Base-by-base conservation (phyloP, 1,140 invertebrate species). In the Babylonia areolata region DNA sequence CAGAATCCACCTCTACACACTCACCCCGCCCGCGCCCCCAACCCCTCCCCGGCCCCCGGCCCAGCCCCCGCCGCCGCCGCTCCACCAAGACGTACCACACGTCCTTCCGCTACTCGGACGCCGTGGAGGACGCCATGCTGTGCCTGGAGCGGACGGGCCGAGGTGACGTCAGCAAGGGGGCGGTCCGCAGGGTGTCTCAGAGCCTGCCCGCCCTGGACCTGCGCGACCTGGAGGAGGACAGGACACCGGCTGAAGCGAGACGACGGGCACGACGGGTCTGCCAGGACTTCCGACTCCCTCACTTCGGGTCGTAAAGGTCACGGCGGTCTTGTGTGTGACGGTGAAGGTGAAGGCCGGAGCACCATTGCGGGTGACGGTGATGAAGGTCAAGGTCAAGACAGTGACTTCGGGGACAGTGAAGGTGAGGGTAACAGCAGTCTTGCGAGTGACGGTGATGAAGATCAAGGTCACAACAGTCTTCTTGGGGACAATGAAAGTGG, bases 51-150 rank as follows among this genome's bases (percentile, higher is more conserved):
- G 51, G 42, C n/a, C 78, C 78, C 3, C 75, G 75, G 11, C 71
- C 11, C 11, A 9, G 9, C 5, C 73, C 75, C 39, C 35, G 78
- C 9, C 78, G 42, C 33, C 78, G 23, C 15, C 78, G 39, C 23
- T 17, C 40, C 28, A 51, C 31, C 33, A 80, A 80, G 46, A 51
- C 78, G 28, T 80, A 33, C 42, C 15, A 80, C 37, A 23, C 40
- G 1, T 54, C 78, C 28, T 80, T 80, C 37, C 78, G 78, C 23
- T 80, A 80, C 42, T 80, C 78, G 15, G 23, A n/a, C 9, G 78
- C 78, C 28, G 78, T 80, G 42, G 78, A 80, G 23, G 37, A 58
- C 42, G 78, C 40, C 42, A 31, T 80, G 28, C 28, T 33, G 28
- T 54, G 42, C n/a, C 1, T 80, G 39, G 78, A 80, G 35, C 2